These are phyloP conservation scores for Prinia subflava DNA, from an alignment of 2,113 vertebrate species.

Conservation along the genomic window DNA sequence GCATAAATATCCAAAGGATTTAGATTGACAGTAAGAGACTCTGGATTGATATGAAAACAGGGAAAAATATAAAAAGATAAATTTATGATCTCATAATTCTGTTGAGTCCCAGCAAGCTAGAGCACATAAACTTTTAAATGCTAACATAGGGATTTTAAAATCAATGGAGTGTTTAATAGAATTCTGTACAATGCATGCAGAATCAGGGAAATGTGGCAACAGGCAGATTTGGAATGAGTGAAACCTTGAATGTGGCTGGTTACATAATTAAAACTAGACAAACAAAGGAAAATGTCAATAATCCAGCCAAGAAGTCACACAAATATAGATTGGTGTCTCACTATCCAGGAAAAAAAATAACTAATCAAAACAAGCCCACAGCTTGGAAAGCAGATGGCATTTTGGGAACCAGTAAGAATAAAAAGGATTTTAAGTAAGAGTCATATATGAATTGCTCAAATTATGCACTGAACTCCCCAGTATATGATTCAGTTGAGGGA, in stretches of 20 bases:
- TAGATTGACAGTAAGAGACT: background rate
- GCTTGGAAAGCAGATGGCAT: background rate
- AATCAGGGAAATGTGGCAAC: background rate
- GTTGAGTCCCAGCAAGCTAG: background rate
- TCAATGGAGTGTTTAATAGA: conserved; percentile 64
- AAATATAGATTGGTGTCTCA: background rate
- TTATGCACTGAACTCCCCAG: background rate
- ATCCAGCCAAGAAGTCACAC: background rate
- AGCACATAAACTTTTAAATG: conserved; percentile 51
- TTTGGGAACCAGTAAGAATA: background rate
- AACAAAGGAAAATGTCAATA: background rate
- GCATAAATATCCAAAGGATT: background rate
- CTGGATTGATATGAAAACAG: background rate
- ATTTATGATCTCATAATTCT: conserved; percentile 12
- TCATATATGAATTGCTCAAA: background rate
- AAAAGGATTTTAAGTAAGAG: background rate
- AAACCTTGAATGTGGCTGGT: background rate
- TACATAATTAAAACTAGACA: conserved; percentile 45
- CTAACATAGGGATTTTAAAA: conserved; percentile 66
- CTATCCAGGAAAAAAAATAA: background rate
- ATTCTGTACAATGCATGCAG: conserved; percentile 29
- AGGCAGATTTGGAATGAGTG: conserved; percentile 22
- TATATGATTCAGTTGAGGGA: background rate
- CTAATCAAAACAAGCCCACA: background rate
- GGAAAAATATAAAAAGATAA: background rate